Base-by-base conservation (phyloP, 1,140 invertebrate species). In the Zaprionus taronus region DNA sequence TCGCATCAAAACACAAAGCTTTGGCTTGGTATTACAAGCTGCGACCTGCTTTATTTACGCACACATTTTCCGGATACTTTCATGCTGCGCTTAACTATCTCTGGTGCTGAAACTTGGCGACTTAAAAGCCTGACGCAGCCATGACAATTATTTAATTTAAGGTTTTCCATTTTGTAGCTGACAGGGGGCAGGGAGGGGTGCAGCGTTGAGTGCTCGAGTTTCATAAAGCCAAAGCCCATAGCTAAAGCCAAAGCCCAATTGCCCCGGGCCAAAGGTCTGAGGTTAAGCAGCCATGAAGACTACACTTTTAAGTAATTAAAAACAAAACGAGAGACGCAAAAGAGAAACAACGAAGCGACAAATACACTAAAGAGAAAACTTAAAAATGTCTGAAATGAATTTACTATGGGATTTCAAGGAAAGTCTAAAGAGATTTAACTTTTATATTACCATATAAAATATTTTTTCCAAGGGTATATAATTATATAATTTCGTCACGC, bases 101-200 rank as follows among this genome's bases (percentile, higher is more conserved):
- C 68, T 72, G 62, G 57, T 58, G 57, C 9, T 31, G 47, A 53
- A 89, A 72, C 72, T 77, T 78, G 57, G 67, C 60, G 64, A 51
- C 67, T 56, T 51, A 55, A 80, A 82, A 58, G 58, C 41, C 75
- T 69, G 68, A 81, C 83, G 81, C 83, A 85, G 56, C 67, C 61
- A 72, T 66, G 77, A 90, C 79, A 90, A 90, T 90, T 85, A 90
- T 85, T 90, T 90, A 81, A 90, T 89, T 90, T 90, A 80, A 90
- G 76, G 73, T 72, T 75, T 77, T 63, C 70, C 79, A 82, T 79
- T 58, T 72, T 28, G 44, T 14, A 11, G 31, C n/a, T 38, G 4
- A 14, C 14, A 15, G 36, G 36, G 14, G 26, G 44, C 22, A 58
- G 51, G 22, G 38, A 58, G 51, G 22, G 38, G 49, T 6, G 17